Evolutionary conservation across 2,113 vertebrate genomes (phyloP), one percentile per base, ranked within the genome.

Genomic region (Pygathrix nemaeus): DNA sequence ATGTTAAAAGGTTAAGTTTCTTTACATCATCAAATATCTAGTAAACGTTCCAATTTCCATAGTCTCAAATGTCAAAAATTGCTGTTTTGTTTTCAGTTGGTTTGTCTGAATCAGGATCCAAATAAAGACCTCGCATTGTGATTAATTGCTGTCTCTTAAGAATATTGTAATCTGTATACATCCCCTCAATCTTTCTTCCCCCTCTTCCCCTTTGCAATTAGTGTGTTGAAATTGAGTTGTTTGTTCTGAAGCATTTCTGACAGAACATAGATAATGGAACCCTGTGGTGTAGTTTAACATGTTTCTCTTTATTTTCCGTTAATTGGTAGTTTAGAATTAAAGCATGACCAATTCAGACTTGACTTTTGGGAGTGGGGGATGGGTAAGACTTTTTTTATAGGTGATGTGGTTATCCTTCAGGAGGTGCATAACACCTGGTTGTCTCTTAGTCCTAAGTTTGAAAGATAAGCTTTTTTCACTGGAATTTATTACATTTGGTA

Each of bases 71-170:
- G 57, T 92, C 45, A 40, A 38, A 68, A 55, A 30, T 88, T 59
- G 48, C 13, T 96, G 76, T 75, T 76, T 79, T 48, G 64, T 73
- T 82, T 72, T 78, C 38, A 30, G 68, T 61, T 73, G 55, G 38
- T 95, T 96, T 68, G 45, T 85, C 92, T 88, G 48, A 88, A 61
- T 97, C 72, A 68, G n/a, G 21, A 81, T 92, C 50, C 79, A 86
- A 50, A 92, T 93, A 87, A 93, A 94, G 73, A 84, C 32, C 16
- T 91, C 40, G 40, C 21, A 38, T 75, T 94, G 32, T 87, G 78
- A 79, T 10, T 89, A 50, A 50, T 76, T 81, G 59, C n/a, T 95
- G 4, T 80, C 38, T 72, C n/a, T 59, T 75, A 84, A 32, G 12
- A 88, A 61, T 93, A 35, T 96, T 93, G 91, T 85, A 84, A 61